A percentile compares a stretch with the other conserved stretches of the same genome.
phyloP scores from a whole-genome alignment of 2,797 vertebrate species.

The Antennarius maculatus region DNA sequence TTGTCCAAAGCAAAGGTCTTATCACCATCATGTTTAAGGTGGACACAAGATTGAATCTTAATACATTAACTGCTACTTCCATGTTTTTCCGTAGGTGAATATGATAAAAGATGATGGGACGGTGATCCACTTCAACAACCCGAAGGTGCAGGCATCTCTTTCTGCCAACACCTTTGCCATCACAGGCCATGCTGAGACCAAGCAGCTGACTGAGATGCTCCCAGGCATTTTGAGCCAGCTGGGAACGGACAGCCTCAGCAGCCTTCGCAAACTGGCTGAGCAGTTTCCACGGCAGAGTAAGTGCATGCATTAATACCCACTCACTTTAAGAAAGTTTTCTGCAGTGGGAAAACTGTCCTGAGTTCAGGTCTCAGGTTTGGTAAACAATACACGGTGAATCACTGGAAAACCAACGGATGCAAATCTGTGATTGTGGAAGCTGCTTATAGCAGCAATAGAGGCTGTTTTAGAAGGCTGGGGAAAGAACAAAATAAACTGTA shows the following conservation, averaged over 20 bases:
- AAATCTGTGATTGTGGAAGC: slow-evolving; percentile 9
- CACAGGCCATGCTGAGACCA: slow-evolving; percentile 96
- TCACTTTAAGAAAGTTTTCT: neutral
- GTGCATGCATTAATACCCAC: slow-evolving; percentile 24
- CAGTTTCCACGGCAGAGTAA: slow-evolving; percentile 96
- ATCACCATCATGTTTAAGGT: too few relatives aligned
- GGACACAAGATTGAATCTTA: neutral
- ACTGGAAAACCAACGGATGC: neutral
- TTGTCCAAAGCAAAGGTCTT: neutral
- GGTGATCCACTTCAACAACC: slow-evolving; percentile 99
- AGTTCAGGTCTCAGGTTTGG: neutral
- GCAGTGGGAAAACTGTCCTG: neutral
- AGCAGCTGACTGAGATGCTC: slow-evolving; percentile 99
- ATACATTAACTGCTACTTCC: too few relatives aligned
- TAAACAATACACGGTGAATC: neutral
- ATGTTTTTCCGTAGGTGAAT: slow-evolving; percentile 85
- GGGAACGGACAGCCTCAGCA: slow-evolving; percentile 96
- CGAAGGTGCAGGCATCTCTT: slow-evolving; percentile 97
- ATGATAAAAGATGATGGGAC: slow-evolving; percentile 99
- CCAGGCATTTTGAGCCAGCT: slow-evolving; percentile 98
- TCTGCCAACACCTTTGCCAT: slow-evolving; percentile 98
- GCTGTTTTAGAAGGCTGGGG: too few relatives aligned
- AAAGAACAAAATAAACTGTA: neutral
- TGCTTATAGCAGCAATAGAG: neutral
- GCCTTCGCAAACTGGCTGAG: slow-evolving; percentile 97